Evolutionary conservation across 2,888 invertebrate genomes (phyloP).

Genomic region (Rhingia campestris): DNA sequence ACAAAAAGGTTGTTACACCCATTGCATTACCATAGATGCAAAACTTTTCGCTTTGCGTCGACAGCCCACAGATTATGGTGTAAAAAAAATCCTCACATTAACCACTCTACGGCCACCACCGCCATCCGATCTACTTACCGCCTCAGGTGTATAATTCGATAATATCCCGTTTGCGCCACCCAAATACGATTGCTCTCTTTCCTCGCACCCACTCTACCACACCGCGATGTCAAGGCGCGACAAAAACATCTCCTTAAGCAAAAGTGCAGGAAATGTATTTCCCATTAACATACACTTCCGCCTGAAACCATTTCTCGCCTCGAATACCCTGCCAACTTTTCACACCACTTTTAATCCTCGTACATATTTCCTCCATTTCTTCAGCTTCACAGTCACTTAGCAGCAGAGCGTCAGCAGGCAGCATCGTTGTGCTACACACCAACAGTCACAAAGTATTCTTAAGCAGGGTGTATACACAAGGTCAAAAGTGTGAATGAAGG

Average conservation of each 20-base stretch:
- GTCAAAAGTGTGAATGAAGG: conserved; percentile 60
- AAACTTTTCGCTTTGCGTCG: conserved; percentile 31
- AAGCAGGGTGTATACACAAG: conserved; percentile 60
- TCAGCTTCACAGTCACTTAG: conserved; percentile 66
- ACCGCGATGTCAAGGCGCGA: conserved; percentile 4
- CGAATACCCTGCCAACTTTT: conserved; percentile 45
- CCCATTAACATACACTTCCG: conserved; percentile 72
- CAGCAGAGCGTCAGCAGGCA: not conserved
- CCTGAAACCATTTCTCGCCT: conserved; percentile 64
- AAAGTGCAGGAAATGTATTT: conserved; percentile 68
- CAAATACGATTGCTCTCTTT: conserved; percentile 59
- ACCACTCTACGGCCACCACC: not conserved
- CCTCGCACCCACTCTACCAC: conserved; percentile 1
- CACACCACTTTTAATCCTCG: conserved; percentile 29
- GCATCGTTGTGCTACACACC: conserved; percentile 60
- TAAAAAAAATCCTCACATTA: not conserved
- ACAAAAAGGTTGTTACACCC: not conserved
- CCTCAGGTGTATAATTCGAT: conserved; percentile 69
- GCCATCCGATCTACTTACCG: conserved; percentile 37
- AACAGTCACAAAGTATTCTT: conserved; percentile 68
- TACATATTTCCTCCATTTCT: conserved; percentile 53
- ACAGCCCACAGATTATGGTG: not conserved
- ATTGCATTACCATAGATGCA: not conserved
- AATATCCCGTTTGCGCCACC: conserved; percentile 66
- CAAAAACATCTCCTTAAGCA: conserved; percentile 49